Evolutionary conservation across 2,888 invertebrate genomes (phyloP), one percentile per base, ranked within the genome.

Genomic region (Dromius quadrimaculatus): DNA sequence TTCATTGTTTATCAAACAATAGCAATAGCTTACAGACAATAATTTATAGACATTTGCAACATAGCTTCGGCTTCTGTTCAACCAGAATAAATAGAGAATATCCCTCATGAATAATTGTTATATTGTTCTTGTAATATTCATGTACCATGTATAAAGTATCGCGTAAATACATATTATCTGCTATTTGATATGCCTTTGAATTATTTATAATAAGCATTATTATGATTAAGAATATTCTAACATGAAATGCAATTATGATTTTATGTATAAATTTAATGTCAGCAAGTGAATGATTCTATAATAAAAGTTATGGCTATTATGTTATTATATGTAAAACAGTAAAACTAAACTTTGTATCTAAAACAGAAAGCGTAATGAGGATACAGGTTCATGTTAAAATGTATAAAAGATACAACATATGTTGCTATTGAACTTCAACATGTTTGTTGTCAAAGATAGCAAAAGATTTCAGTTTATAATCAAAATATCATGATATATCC

Each of bases 1-100:
- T 23, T 50, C 50, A 50, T 50, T 50, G 47, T 47, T 45, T 47
- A 20, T 20, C 23, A 50, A 50, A 50, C 50, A 50, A 50, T 50
- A 50, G 28, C 50, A 50, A 50, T 50, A 28, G 50, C 28, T 11
- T 5, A 11, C 11, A 28, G 28, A 50, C 22, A 50, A 47, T 50
- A 50, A 22, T 28, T 50, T 50, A 50, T 50, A 17, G 50, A 50
- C 28, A 50, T 50, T 28, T 47, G 22, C 2, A 22, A 22, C 20
- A 47, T 28, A 28, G 28, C 28, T 28, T n/a, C 43, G 17, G 23
- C 50, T 50, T 50, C 50, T 50, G 50, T 50, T 50, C 28, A 22
- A 28, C 50, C 28, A 28, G 50, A 23, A 28, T 50, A 50, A 50
- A 50, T 28, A 50, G n/a, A n/a, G 23, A 28, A 50, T 50, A 28